A percentile compares a stretch with the other conserved stretches of the same genome.
These are phyloP conservation scores for Euphydryas editha DNA, from an alignment of 2,888 invertebrate species.

Conservation along the genomic window DNA sequence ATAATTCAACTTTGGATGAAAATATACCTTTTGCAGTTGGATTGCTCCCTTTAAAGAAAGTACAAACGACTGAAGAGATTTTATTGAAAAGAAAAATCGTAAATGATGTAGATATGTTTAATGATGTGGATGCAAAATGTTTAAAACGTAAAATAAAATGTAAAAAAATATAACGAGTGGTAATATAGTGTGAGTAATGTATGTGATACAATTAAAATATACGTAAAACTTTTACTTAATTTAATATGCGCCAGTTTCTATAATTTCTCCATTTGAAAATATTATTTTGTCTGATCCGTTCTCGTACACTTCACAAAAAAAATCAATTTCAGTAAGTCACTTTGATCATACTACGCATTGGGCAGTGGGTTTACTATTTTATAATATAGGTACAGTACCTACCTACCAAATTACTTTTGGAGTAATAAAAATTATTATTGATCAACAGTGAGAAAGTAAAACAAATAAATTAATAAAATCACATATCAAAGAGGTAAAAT, in stretches of 20 bases:
- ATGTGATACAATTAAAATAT: constrained; percentile 5
- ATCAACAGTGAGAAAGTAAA: no score
- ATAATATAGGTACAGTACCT: no score
- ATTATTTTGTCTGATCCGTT: no score
- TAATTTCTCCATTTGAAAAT: no score
- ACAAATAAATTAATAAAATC: no score
- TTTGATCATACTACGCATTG: no score
- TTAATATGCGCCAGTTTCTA: not conserved
- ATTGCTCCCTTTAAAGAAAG: constrained; percentile 68
- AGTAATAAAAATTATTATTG: no score
- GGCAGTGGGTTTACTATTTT: no score
- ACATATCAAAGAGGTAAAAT: constrained; percentile 12
- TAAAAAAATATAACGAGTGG: constrained; percentile 59
- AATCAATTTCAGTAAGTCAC: no score
- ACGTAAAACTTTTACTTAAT: not conserved
- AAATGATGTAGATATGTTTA: constrained; percentile 54
- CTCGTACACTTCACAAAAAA: no score
- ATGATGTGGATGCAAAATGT: constrained; percentile 69
- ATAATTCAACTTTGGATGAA: constrained; percentile 54
- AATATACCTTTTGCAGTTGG: constrained; percentile 78
- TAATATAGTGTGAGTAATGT: not conserved
- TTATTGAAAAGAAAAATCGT: constrained; percentile 63
- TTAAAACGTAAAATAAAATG: constrained; percentile 75
- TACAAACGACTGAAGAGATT: constrained; percentile 54
- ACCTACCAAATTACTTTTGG: no score